Evolutionary conservation across 2,888 invertebrate species (phyloP), one percentile per base, ranked within the genome.

Genomic region (Notocelia uddmanniana): DNA sequence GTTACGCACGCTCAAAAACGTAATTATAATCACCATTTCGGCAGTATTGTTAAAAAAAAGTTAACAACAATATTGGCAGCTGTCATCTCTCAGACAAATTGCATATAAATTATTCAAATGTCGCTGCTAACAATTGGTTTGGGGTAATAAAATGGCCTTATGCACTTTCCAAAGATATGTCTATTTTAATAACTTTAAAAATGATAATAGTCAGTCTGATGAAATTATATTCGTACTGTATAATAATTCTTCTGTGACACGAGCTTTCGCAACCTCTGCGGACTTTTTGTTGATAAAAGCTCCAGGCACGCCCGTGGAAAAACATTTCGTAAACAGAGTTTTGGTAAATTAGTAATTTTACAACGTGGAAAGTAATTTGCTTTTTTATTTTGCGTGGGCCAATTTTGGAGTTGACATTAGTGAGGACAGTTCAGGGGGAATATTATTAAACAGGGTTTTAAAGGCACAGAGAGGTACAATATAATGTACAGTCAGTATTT

Each of bases 251-350:
- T 15, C 52, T 54, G 34, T n/a, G 63, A 41, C 58, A 54, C 31
- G 34, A 18, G 48, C 6, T 50, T 70, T 63, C 19, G 52, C 58
- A 64, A 58, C 26, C 50, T 37, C 37, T 37, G 37, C 63, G 26
- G 52, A 11, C 34, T 57, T 59, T 58, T 34, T 70, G 63, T 70
- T 70, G 64, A 66, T 64, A 64, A 54, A 69, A 64, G 69, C 69
- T 37, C 34, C 58, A 19, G 37, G 70, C 70, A 64, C 57, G 70
- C 64, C 48, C 23, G 58, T 58, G 60, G 48, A 58, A 62, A 67
- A 70, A 59, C 52, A 66, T 58, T 66, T 70, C 58, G 70, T 64
- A 66, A 66, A 70, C 70, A 66, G 19, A 23, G 48, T 48, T 58
- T 45, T 10, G 37, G 57, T 58, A 59, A 64, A 70, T 66, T 70